A percentile compares a stretch with the other conserved stretches of the same genome.
Conservation (phyloP, 2,797 vertebrate genomes). For the Stomatorhinus walkeri region DNA sequence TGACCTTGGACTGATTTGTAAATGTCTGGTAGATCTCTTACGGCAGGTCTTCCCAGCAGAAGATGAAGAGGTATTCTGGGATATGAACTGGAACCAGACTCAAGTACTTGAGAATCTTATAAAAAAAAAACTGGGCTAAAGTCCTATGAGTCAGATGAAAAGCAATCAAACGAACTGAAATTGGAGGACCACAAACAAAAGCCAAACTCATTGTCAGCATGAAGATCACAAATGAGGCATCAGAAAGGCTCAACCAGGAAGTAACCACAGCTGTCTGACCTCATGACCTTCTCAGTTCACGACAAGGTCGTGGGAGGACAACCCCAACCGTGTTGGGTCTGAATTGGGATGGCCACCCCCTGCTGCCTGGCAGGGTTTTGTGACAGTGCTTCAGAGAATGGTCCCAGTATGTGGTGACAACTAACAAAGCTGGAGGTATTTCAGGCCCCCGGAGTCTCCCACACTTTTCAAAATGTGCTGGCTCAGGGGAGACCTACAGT, state of each 20-base stretch:
- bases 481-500: background rate
- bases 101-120: background rate
- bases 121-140: background rate
- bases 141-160: background rate
- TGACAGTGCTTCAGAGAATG: background rate
- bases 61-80: background rate
- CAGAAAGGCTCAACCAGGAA: background rate
- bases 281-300: background rate
- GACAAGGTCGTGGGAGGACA: background rate
- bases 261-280: background rate
- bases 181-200: background rate
- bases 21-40: background rate
- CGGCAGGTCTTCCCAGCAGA: background rate
- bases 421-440: background rate
- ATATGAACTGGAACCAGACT: background rate
- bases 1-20: background rate
- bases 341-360: background rate
- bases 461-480: background rate
- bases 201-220: background rate
- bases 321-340: background rate
- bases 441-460: background rate
- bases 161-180: background rate
- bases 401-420: slow-evolving; percentile 2
- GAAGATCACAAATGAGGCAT: background rate
- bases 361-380: background rate